phyloP scores from a whole-genome alignment of 37 sponge, comb jelly and placozoan species.

The Halichondria panicea region DNA sequence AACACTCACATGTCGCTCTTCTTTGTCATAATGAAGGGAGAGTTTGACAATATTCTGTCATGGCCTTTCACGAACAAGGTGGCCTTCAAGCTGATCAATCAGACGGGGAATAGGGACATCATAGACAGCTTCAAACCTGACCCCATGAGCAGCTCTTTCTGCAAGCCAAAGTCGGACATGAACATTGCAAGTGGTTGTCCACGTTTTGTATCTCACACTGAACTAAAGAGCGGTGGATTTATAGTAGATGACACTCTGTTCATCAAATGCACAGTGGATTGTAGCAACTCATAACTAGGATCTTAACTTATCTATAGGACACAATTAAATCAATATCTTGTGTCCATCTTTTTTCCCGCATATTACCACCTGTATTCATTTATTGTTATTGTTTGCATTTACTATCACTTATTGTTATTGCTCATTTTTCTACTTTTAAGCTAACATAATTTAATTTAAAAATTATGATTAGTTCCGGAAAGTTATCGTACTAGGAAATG shows the following conservation, averaged over 20 bases:
- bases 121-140: slow-evolving; percentile 79
- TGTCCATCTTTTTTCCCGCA: too few relatives aligned
- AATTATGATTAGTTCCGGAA: too few relatives aligned
- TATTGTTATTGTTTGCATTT: too few relatives aligned
- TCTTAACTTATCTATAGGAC: too few relatives aligned
- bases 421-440: too few relatives aligned
- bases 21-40: slow-evolving; percentile 78
- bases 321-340: too few relatives aligned
- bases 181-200: slow-evolving; percentile 80
- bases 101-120: slow-evolving; percentile 46
- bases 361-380: too few relatives aligned
- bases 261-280: slow-evolving; percentile 61
- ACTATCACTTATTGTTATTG: too few relatives aligned
- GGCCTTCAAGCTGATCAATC: slow-evolving; percentile 77
- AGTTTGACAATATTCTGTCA: slow-evolving; percentile 81
- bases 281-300: too few relatives aligned
- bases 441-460: too few relatives aligned
- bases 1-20: slow-evolving; percentile 73
- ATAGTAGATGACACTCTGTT: slow-evolving; percentile 68
- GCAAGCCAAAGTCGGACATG: slow-evolving; percentile 77
- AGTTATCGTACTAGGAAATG: too few relatives aligned
- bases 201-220: slow-evolving; percentile 49
- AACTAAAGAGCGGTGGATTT: slow-evolving; percentile 51
- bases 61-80: slow-evolving; percentile 84
- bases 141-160: slow-evolving; percentile 71